Conservation (phyloP, 2,797 vertebrate species). For the Gymnothorax reevesii region DNA sequence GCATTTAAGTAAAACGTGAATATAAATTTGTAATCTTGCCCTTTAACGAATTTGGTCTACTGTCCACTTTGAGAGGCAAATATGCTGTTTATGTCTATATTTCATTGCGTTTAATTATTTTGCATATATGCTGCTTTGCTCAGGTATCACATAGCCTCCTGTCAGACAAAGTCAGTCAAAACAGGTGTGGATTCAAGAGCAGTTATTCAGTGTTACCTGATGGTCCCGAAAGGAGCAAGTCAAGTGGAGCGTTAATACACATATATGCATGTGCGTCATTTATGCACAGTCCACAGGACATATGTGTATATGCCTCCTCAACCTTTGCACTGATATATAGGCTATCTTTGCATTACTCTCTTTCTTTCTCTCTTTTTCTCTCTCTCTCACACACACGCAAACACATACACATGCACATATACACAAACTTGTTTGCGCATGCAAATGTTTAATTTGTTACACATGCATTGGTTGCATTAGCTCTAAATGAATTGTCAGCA, state of each 20-base stretch:
- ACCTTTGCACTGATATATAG: constrained; percentile 22
- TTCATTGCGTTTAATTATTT: background rate
- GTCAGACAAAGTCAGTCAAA: background rate
- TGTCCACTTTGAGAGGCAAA: background rate
- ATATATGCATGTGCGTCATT: background rate
- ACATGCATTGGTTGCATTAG: background rate
- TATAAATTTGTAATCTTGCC: background rate
- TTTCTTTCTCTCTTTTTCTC: background rate
- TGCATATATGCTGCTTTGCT: background rate
- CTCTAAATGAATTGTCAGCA: background rate
- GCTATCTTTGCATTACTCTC: background rate
- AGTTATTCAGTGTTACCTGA: background rate
- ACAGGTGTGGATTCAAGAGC: background rate
- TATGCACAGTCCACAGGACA: background rate
- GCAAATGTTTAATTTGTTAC: background rate
- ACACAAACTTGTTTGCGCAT: background rate
- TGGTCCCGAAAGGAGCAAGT: background rate
- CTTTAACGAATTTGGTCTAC: background rate
- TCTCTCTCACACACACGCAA: constrained; percentile 14
- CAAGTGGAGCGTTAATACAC: background rate
- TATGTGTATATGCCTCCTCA: background rate
- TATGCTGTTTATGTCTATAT: no score
- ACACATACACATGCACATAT: background rate
- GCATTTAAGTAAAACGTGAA: background rate
- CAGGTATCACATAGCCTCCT: background rate